Evolutionary conservation across 2,888 invertebrate genomes (phyloP).

Genomic region (Sceliomorpha sp.): DNA sequence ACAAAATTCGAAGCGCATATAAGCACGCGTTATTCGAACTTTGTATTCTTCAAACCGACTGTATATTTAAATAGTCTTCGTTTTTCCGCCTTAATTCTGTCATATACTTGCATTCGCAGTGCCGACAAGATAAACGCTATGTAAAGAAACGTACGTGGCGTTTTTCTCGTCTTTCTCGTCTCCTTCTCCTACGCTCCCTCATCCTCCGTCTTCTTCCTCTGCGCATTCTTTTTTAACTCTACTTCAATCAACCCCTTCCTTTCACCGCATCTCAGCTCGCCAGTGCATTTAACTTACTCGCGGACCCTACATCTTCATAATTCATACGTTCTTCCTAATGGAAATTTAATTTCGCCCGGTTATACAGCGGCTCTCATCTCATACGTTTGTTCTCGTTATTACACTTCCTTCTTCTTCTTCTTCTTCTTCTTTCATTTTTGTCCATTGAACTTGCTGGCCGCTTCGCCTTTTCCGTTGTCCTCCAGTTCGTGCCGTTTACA

Average conservation of each 20-base stretch:
- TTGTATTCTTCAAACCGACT: no score
- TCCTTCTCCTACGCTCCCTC: slow-evolving; percentile 18
- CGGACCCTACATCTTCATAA: slow-evolving; percentile 65
- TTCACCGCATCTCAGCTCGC: slow-evolving; percentile 36
- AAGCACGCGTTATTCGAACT: slow-evolving; percentile 57
- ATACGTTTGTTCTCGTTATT: slow-evolving; percentile 11
- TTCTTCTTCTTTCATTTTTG: slow-evolving; percentile 25
- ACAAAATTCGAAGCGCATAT: no score
- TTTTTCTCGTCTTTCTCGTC: neutral
- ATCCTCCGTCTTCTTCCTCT: slow-evolving; percentile 24
- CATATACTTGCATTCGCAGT: slow-evolving; percentile 25
- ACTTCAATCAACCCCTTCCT: slow-evolving; percentile 46
- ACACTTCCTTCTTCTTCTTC: slow-evolving; percentile 4
- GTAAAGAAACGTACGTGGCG: slow-evolving; percentile 29
- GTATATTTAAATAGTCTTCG: no score
- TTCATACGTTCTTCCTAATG: slow-evolving; percentile 67
- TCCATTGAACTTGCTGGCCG: neutral
- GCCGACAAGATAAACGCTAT: slow-evolving; percentile 30
- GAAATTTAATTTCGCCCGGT: slow-evolving; percentile 70
- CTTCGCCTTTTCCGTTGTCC: slow-evolving; percentile 2
- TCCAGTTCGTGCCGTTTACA: neutral
- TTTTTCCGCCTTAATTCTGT: slow-evolving; percentile 26
- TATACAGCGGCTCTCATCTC: slow-evolving; percentile 42
- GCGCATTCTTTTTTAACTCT: slow-evolving; percentile 35
- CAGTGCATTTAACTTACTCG: slow-evolving; percentile 50